These are phyloP conservation scores for Machimus rusticus DNA, from an alignment of 2,888 invertebrate species.

Conservation along the genomic window DNA sequence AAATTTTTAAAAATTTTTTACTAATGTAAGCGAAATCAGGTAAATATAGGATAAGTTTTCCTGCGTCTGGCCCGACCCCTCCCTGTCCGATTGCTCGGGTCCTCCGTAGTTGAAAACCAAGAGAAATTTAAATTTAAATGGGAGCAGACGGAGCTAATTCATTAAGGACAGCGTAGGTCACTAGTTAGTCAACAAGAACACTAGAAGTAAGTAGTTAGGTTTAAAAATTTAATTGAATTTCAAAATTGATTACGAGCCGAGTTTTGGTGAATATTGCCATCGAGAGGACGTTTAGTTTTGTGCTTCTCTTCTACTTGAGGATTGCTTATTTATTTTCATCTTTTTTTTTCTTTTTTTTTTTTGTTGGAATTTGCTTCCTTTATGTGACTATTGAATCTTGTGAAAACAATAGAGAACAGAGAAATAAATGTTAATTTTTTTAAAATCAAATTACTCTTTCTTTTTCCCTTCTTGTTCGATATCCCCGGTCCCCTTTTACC, in stretches of 20 bases:
- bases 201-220: constrained; percentile 50
- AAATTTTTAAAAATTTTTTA: constrained; percentile 31
- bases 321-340: constrained; percentile 18
- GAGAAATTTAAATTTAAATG: constrained; percentile 13
- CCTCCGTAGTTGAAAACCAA: constrained; percentile 33
- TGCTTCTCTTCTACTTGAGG: constrained; percentile 27
- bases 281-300: constrained; percentile 26
- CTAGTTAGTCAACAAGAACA: constrained; percentile 45
- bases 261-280: constrained; percentile 17
- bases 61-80: not conserved
- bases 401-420: constrained; percentile 41
- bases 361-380: constrained; percentile 29
- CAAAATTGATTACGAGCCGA: constrained; percentile 44
- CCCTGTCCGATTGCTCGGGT: not conserved
- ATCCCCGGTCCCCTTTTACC: not conserved
- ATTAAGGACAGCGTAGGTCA: constrained; percentile 34
- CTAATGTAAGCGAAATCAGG: constrained; percentile 34
- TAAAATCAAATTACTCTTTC: constrained; percentile 29
- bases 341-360: constrained; percentile 35
- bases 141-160: constrained; percentile 23
- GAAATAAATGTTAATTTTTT: constrained; percentile 42
- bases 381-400: constrained; percentile 33
- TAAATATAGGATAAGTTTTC: constrained; percentile 35
- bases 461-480: not conserved
- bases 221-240: constrained; percentile 51